phyloP scores from a whole-genome alignment of 2,888 invertebrate species.

The Tryphoninae sp. region DNA sequence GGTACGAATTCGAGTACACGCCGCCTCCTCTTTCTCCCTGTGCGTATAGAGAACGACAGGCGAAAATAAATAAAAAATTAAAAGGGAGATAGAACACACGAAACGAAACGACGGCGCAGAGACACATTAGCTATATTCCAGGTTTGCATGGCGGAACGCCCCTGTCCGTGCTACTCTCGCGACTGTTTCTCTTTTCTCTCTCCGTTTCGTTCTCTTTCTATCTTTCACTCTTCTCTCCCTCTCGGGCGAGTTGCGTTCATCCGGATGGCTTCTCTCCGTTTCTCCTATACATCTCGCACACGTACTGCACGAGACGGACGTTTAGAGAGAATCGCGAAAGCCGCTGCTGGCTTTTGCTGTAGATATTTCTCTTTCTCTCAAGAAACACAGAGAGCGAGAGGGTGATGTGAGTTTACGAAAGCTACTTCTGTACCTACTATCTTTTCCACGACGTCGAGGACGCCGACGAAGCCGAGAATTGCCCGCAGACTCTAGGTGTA shows the following conservation, averaged over 20 bases:
- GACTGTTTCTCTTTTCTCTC: conserved; percentile 65
- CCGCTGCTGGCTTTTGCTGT: conserved; percentile 12
- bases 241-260: conserved; percentile 21
- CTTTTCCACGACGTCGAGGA: conserved; percentile 53
- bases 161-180: conserved; percentile 73
- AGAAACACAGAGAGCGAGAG: conserved; percentile 56
- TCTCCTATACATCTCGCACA: conserved; percentile 30
- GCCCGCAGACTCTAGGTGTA: conserved; percentile 64
- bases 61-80: conserved; percentile 41
- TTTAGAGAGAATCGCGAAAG: conserved; percentile 48
- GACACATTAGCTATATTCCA: conserved; percentile 78
- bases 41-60: conserved; percentile 29
- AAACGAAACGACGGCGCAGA: conserved; percentile 69
- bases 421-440: conserved; percentile 50
- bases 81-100: conserved; percentile 54
- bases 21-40: conserved; percentile 14
- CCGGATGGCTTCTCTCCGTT: conserved; percentile 38
- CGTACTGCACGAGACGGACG: conserved; percentile 11
- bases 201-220: conserved; percentile 47
- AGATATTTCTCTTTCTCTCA: conserved; percentile 66
- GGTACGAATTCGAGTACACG: conserved; percentile 9
- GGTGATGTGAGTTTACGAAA: conserved; percentile 47
- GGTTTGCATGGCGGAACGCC: conserved; percentile 81
- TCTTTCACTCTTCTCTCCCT: conserved; percentile 56
- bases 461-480: conserved; percentile 16